Evolutionary conservation across 2,888 invertebrate species (phyloP).

Genomic region (Mythimna vitellina): DNA sequence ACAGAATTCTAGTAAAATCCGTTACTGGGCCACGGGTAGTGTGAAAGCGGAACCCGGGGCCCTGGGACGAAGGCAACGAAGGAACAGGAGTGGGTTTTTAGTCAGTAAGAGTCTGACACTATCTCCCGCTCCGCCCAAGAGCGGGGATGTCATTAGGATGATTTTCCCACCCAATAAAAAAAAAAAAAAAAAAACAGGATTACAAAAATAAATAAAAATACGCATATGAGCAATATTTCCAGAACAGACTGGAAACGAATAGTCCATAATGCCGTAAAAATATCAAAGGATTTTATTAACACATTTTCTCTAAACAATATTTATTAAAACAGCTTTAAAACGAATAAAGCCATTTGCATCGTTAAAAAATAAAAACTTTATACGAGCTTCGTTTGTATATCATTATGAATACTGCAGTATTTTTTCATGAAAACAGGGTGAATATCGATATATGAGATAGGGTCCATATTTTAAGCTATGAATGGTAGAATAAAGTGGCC

Average conservation of each 20-base stretch:
- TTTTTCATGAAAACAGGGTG: not conserved
- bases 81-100: too few relatives aligned
- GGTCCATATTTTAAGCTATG: not conserved
- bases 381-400: not conserved
- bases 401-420: conserved; percentile 1
- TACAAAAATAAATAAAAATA: not conserved
- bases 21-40: too few relatives aligned
- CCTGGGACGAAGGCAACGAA: too few relatives aligned
- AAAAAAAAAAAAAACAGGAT: too few relatives aligned
- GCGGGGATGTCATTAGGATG: too few relatives aligned
- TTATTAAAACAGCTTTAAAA: not conserved
- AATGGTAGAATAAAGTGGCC: not conserved
- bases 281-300: not conserved
- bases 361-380: not conserved
- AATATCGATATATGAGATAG: not conserved
- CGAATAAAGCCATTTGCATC: not conserved
- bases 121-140: too few relatives aligned
- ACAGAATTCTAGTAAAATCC: not conserved
- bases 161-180: too few relatives aligned
- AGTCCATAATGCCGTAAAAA: not conserved
- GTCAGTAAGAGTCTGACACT: too few relatives aligned
- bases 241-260: not conserved
- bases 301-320: not conserved
- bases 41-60: too few relatives aligned
- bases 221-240: not conserved